Conservation (phyloP, 2,888 invertebrate genomes). For the Drosophila maculinotata region DNA sequence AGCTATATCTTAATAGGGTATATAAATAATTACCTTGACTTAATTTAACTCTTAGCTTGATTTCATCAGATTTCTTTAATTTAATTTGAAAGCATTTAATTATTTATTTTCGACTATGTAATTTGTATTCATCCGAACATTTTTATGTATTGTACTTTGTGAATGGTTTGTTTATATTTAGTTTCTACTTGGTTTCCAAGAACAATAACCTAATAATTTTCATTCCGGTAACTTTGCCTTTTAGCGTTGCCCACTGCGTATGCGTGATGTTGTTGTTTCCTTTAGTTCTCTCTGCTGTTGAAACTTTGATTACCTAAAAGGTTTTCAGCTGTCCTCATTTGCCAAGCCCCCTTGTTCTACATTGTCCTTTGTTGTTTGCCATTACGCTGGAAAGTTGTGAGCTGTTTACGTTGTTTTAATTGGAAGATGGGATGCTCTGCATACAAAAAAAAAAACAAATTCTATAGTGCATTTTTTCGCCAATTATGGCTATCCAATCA, state of each 20-base stretch:
- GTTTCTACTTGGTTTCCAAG: no score
- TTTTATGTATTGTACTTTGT: no score
- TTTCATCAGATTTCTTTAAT: no score
- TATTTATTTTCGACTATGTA: no score
- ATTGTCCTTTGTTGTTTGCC: not conserved
- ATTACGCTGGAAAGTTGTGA: not conserved
- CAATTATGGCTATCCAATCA: not conserved
- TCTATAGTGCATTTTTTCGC: not conserved
- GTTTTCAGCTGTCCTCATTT: not conserved
- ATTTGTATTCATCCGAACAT: no score
- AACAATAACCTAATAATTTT: not conserved
- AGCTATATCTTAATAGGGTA: no score
- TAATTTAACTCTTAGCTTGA: no score
- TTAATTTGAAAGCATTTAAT: no score
- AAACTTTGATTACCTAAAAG: not conserved
- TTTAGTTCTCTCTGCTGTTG: not conserved
- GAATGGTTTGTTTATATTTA: no score
- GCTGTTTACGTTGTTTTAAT: not conserved
- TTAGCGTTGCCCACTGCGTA: not conserved
- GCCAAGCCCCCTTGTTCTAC: not conserved
- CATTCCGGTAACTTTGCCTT: not conserved
- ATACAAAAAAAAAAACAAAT: not conserved
- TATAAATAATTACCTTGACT: no score
- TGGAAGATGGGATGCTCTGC: not conserved
- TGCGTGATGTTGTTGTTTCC: not conserved